Evolutionary conservation across 1,140 invertebrate genomes (phyloP), one percentile per base, ranked within the genome.

Genomic region (Cydia amplana): DNA sequence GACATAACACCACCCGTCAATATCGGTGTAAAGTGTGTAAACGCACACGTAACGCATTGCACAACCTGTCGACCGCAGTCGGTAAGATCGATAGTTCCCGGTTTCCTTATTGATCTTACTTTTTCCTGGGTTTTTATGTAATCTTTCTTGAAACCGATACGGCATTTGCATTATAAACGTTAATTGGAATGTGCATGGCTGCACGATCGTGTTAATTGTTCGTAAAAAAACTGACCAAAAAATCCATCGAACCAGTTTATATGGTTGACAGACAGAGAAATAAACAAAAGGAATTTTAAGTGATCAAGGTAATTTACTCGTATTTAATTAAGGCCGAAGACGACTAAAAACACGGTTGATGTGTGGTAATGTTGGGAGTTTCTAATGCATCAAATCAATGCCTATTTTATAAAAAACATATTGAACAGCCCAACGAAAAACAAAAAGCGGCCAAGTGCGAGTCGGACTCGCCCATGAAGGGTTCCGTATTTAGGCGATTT

Each of bases 71-170:
- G 64, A 65, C 64, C 65, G 65, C 32, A 70, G 32, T 70, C 64
- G 64, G 65, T 36, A 36, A 70, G 65, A 36, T 70, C 28, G 65
- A 70, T 70, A 36, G 32, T 70, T 36, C 65, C 28, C 65, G 23
- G 65, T 36, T 70, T 70, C 65, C 65, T 70, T 70, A 70, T 70
- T 70, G 65, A 40, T 70, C 65, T 70, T 70, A 18, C 36, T 23
- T 60, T 60, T 60, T 23, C 55, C 20, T 9, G 9, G 55, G 18
- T 60, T 60, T 60, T 60, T 60, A 60, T 60, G 55, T 60, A 60
- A 60, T 60, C 55, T 60, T 60, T 60, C 55, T 60, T 60, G 20
- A 60, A 60, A 60, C n/a, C 55, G 55, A 60, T 60, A 60, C 55
- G 20, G 20, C 9, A 55, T 55, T 60, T 60, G 55, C 20, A 23